phyloP scores from a whole-genome alignment of 92 coral and sea anemone genomes.

The Epizoanthus rinbou region DNA sequence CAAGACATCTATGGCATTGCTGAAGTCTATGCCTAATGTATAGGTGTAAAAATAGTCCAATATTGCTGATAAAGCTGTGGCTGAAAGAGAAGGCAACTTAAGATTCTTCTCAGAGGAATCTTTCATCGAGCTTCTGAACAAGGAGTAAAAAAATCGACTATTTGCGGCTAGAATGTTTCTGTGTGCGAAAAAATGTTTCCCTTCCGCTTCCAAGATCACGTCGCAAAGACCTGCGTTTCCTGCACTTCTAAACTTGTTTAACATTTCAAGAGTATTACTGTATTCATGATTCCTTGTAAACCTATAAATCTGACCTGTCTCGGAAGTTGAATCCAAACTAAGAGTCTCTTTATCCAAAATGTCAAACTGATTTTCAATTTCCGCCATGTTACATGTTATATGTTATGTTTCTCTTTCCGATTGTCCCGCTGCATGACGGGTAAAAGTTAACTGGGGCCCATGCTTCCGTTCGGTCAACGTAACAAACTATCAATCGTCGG shows the following conservation, averaged over 20 bases:
- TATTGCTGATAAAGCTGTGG: constrained; percentile 57
- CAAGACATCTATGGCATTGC: constrained; percentile 59
- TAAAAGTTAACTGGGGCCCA: too few species aligned
- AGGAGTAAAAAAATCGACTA: constrained; percentile 76
- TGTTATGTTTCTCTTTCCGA: background rate
- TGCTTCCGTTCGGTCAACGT: too few species aligned
- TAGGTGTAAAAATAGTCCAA: constrained; percentile 78
- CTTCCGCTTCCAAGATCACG: constrained; percentile 72
- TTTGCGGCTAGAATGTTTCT: constrained; percentile 79
- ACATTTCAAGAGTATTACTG: background rate
- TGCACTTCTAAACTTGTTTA: constrained; percentile 64
- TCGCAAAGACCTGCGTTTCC: constrained; percentile 84
- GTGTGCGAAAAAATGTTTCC: constrained; percentile 70
- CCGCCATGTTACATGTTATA: too few species aligned
- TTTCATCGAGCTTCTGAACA: constrained; percentile 82
- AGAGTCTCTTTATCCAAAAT: background rate
- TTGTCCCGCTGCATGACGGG: too few species aligned
- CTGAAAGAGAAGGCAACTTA: constrained; percentile 56
- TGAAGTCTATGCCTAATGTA: constrained; percentile 60
- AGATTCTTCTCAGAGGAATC: constrained; percentile 66
- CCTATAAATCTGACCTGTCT: background rate
- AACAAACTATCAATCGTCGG: too few species aligned
- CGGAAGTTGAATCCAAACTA: too few species aligned
- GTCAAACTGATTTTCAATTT: background rate
- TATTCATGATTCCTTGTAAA: background rate